Conservation (phyloP, 2,113 vertebrate genomes). For the Conger conger region DNA sequence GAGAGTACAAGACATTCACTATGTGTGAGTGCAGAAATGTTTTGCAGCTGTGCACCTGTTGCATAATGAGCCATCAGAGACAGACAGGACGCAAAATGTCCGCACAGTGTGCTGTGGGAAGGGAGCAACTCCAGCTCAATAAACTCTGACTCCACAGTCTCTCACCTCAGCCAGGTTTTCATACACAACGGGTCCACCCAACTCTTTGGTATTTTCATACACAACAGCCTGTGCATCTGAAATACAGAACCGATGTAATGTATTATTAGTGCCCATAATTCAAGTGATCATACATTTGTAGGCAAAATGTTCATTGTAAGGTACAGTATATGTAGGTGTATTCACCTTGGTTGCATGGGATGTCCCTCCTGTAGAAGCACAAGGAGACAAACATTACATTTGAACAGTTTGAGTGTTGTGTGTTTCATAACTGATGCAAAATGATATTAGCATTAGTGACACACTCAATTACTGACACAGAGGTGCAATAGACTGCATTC, state of each 20-base stretch:
- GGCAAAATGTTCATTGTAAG: neutral
- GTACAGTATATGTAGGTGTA: neutral
- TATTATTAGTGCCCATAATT: too few species aligned
- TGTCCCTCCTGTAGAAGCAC: neutral
- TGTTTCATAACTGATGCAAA: too few species aligned
- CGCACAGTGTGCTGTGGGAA: neutral
- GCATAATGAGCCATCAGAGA: too few species aligned
- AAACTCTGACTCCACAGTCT: neutral
- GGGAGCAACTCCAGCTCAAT: too few species aligned
- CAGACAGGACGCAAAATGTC: too few species aligned
- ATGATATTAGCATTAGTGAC: neutral
- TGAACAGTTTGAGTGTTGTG: neutral
- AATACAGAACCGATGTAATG: neutral
- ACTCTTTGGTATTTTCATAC: neutral
- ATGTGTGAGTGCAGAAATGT: too few species aligned
- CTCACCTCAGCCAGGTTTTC: neutral
- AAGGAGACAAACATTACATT: neutral
- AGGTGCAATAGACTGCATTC: too few species aligned
- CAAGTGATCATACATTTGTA: neutral
- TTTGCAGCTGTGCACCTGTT: too few species aligned
- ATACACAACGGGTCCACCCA: neutral
- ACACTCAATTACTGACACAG: neutral
- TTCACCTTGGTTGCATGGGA: neutral
- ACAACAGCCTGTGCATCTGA: neutral
- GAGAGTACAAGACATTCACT: too few species aligned